Base-by-base conservation (phyloP, 2,797 vertebrate genomes). In the Astyanax mexicanus region DNA sequence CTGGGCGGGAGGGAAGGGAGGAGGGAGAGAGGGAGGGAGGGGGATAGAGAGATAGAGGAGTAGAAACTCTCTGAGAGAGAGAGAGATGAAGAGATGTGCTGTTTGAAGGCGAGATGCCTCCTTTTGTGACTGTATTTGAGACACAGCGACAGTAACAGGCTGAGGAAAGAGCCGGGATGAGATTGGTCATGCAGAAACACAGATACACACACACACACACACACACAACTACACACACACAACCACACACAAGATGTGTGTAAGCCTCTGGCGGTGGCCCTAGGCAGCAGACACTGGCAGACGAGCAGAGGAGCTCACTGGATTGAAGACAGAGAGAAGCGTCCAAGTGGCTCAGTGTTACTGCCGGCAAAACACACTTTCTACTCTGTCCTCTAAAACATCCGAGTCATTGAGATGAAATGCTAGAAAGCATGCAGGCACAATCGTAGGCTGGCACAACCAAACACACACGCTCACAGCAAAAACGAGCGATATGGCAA, bases 81-180 rank as follows among this genome's bases (percentile, higher is more conserved):
- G 29, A 25, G 47, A 77, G 52, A 38, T 52, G 55, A 69, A 68
- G 52, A 62, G 47, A 40, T 60, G 57, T 61, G 54, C 44, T 45
- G 52, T 68, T 42, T 45, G 25, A 54, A 23, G 38, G 17, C 8
- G 54, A 61, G 55, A 61, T 52, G 47, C 68, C 35, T 79, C 66
- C 70, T 71, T 81, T 54, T 68, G 57, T n/a, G 60, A 61, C 38
- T 15, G 42, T 19, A 73, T 52, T 37, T 13, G 15, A 70, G 29
- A 71, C 19, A 58, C 27, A 62, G 57, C 70, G 45, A 69, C 52
- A 61, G 74, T 58, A 40, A 58, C 29, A 67, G 47, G 37, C 42
- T 51, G 58, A 49, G 3, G 23, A 74, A 12, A 29, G 55, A 66
- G 29, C 51, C 35, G 72, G 60, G 37, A 66, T 19, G 37, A 21